These are phyloP conservation scores for Brachypodius melanocephalos DNA, from an alignment of 2,113 vertebrate genomes.

Conservation along the genomic window DNA sequence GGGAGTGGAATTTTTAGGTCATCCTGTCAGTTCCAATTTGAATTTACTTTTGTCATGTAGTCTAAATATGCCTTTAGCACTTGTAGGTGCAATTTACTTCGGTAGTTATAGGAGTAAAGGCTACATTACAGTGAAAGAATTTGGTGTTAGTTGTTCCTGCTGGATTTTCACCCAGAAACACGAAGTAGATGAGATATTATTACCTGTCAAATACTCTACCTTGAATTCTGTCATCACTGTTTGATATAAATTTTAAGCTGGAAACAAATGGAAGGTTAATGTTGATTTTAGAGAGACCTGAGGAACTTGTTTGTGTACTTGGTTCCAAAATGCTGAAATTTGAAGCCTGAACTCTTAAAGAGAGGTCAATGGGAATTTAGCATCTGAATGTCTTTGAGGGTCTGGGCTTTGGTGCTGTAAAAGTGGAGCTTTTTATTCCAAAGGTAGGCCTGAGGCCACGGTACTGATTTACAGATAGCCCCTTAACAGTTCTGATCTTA, in stretches of 20 bases:
- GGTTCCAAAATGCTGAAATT: background rate
- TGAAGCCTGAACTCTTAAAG: background rate
- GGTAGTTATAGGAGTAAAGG: background rate
- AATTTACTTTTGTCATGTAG: background rate
- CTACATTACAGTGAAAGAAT: background rate
- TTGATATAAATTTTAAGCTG: background rate
- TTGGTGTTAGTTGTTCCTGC: background rate
- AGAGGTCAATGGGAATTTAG: background rate
- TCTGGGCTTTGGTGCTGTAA: background rate
- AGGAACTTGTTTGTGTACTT: background rate
- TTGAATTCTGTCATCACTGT: slow-evolving; percentile 17
- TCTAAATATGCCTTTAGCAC: background rate
- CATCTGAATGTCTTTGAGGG: slow-evolving; percentile 12
- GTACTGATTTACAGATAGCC: background rate
- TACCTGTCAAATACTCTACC: background rate
- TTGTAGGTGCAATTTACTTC: background rate
- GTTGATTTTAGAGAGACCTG: background rate
- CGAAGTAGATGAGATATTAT: background rate
- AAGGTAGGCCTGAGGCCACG: background rate
- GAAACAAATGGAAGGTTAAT: background rate
- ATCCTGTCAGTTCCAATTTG: background rate
- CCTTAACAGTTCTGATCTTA: background rate
- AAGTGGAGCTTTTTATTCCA: background rate
- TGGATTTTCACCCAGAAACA: slow-evolving; percentile 17
- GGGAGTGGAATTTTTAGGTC: background rate